These are phyloP conservation scores for Campoplex capitator DNA, from an alignment of 2,888 invertebrate species.

Conservation along the genomic window DNA sequence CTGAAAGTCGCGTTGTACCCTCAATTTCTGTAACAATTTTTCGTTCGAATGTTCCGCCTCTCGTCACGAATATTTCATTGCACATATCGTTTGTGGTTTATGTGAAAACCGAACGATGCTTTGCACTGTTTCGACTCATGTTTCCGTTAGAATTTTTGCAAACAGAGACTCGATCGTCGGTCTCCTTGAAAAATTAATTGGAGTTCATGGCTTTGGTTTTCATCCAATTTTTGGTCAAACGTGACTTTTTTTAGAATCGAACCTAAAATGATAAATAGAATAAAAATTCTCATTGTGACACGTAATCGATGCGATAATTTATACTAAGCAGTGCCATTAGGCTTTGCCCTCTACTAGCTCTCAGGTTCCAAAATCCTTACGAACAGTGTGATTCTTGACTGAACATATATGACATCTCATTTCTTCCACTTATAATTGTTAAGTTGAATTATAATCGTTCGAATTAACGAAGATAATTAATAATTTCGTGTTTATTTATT, in stretches of 20 bases:
- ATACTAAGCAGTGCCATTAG: background rate
- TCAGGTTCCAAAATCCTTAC: background rate
- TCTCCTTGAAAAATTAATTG: background rate
- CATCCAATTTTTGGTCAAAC: background rate
- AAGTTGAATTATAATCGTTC: background rate
- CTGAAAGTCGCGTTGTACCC: background rate
- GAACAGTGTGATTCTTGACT: background rate
- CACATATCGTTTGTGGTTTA: background rate
- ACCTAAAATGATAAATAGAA: background rate
- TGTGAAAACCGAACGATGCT: background rate
- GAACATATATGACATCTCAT: background rate
- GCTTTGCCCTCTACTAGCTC: background rate
- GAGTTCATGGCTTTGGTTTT: background rate
- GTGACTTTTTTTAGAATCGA: background rate
- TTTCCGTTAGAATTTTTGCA: background rate
- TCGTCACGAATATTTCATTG: background rate
- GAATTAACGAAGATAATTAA: background rate
- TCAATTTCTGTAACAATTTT: background rate
- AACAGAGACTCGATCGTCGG: background rate
- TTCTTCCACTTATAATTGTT: background rate
- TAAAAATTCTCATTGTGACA: background rate
- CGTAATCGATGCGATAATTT: background rate
- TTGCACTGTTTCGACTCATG: background rate
- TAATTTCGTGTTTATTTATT: background rate
- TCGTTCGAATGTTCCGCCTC: background rate